Base-by-base conservation (phyloP, 2,113 vertebrate species). In the Ia io region DNA sequence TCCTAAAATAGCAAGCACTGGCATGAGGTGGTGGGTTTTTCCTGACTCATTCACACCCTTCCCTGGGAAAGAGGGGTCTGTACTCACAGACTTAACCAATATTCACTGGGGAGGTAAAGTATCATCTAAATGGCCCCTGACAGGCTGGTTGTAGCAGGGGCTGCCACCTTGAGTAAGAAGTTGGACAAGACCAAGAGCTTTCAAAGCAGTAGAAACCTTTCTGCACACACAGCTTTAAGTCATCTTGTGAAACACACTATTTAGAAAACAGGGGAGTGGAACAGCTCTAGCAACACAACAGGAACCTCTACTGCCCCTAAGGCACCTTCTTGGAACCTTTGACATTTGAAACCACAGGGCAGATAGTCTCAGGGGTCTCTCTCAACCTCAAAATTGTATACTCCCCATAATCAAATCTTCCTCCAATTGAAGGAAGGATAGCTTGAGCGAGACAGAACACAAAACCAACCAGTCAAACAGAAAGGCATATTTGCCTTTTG, bases 311-410 rank as follows among this genome's bases (percentile, higher is more conserved):
- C 17, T 70, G 49, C 28, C 74, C 49, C 17, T 14, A 2, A 51
- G n/a, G 65, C 11, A 70, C 9, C 20, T 56, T 40, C 37, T 16
- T 30, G 4, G 17, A 93, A 44, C 22, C 17, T 40, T 49, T 51
- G 22, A 93, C 63, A 70, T 83, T 86, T 83, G 59, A 88, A 94
- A 70, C 6, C 42, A 49, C 35, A 51, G 40, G 56, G 2, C 18
- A 42, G 22, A 44, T 44, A 25, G 67, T 35, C 61, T 79, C 32
- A 47, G 35, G 78, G 74, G 10, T 91, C 61, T 23, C 25, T 32
- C 35, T 30, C 86, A 77, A 71, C 3, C 47, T 56, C 40, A 32
- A 9, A 77, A 82, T 35, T 51, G 35, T 35, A 53, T 22, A 74
- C 3, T 32, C 13, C 25, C 40, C 6, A 8, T 37, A 69, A 63